Evolutionary conservation across 2,797 vertebrate genomes (phyloP).

Genomic region (Rhyacichthys aspro): DNA sequence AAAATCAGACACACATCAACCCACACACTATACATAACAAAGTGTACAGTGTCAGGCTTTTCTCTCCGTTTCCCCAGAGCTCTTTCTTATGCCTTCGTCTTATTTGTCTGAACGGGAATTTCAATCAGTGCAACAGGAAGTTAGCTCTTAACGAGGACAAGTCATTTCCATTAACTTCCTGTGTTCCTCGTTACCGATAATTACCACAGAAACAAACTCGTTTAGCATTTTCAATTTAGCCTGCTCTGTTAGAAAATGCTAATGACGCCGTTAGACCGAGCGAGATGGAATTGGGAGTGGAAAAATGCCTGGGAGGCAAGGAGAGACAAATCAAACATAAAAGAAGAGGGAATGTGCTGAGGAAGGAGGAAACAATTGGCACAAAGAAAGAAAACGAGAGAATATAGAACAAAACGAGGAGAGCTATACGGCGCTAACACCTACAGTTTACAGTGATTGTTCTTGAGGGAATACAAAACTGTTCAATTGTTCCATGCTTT

Average conservation of each 20-base stretch:
- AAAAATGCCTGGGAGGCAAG: constrained; percentile 57
- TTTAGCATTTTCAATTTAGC: constrained; percentile 85
- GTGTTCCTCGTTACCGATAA: constrained; percentile 82
- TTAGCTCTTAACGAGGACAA: constrained; percentile 69
- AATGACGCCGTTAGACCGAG: constrained; percentile 77
- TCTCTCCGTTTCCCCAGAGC: constrained; percentile 39
- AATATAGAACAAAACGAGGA: constrained; percentile 15
- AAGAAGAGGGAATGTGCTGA: neutral
- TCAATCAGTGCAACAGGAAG: constrained; percentile 78
- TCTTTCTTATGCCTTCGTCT: constrained; percentile 44
- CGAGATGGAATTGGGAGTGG: constrained; percentile 65
- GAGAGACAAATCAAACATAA: constrained; percentile 43
- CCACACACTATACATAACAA: constrained; percentile 6
- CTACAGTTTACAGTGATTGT: too few relatives aligned
- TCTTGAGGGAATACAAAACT: neutral
- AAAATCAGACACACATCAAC: neutral
- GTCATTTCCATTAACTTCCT: constrained; percentile 83
- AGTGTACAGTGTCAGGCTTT: constrained; percentile 29
- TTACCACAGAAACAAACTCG: constrained; percentile 79
- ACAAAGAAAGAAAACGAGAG: constrained; percentile 20
- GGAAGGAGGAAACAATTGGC: constrained; percentile 29
- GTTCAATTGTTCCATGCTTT: constrained; percentile 8
- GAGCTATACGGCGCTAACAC: constrained; percentile 2
- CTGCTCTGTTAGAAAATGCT: constrained; percentile 77
- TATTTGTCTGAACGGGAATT: constrained; percentile 65